Conservation (phyloP, 2,888 invertebrate genomes). For the Carterocephalus palaemon region DNA sequence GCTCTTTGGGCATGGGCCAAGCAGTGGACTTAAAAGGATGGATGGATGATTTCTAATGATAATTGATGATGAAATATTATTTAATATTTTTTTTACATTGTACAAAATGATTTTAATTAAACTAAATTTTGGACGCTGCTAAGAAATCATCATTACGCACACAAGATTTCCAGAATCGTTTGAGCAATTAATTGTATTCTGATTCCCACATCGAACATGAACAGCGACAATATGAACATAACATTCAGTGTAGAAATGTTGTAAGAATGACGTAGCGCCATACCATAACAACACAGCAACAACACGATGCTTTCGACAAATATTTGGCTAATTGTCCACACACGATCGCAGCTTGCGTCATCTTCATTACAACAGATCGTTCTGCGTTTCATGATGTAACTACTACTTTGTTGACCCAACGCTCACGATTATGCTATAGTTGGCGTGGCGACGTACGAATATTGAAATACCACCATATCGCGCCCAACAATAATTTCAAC, state of each 20-base stretch:
- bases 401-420: conserved; percentile 29
- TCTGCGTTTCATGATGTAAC: conserved; percentile 27
- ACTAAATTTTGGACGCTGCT: no score
- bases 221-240: conserved; percentile 7
- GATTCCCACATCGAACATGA: conserved; percentile 8
- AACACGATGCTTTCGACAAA: conserved; percentile 28
- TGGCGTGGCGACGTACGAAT: conserved; percentile 6
- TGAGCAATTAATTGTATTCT: conserved; percentile 2
- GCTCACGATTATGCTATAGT: conserved; percentile 7
- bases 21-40: no score
- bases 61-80: no score
- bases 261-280: conserved; percentile 18
- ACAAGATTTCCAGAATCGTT: no score
- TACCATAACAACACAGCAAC: no score
- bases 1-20: no score
- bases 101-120: no score
- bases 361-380: conserved; percentile 27
- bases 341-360: conserved; percentile 38
- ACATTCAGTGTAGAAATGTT: conserved; percentile 10
- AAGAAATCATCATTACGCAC: no score
- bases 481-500: conserved; percentile 2
- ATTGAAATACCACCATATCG: conserved; percentile 19
- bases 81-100: no score
- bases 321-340: conserved; percentile 40
- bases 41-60: no score